These are phyloP conservation scores for Ostrea denselamellosa DNA, from an alignment of 1,140 invertebrate genomes.

Conservation along the genomic window DNA sequence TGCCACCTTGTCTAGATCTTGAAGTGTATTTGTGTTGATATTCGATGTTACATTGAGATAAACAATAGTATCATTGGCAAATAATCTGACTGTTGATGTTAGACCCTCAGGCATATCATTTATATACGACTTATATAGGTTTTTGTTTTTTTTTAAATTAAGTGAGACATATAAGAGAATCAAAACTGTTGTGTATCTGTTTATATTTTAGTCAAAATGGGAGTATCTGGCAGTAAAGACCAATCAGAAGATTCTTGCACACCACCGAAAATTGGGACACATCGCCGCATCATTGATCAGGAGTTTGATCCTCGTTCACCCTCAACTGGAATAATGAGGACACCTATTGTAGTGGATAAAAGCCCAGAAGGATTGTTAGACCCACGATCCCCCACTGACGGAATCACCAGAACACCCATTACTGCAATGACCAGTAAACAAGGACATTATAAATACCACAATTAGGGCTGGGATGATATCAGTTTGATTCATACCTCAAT, in stretches of 20 bases:
- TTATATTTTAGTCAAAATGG: constrained; percentile 41
- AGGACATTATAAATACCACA: too few relatives aligned
- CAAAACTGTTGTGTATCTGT: background rate
- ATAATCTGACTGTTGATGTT: too few relatives aligned
- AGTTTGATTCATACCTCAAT: too few relatives aligned
- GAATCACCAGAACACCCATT: constrained; percentile 67
- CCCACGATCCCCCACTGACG: constrained; percentile 66
- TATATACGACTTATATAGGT: too few relatives aligned
- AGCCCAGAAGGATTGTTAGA: constrained; percentile 60
- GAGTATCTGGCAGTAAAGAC: constrained; percentile 46
- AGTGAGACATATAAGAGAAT: too few relatives aligned
- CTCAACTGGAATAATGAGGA: constrained; percentile 59
- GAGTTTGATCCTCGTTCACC: constrained; percentile 66
- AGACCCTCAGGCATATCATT: too few relatives aligned
- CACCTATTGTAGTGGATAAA: constrained; percentile 67
- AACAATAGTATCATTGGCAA: constrained; percentile 44
- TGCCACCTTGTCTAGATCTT: constrained; percentile 27
- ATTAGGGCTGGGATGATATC: too few relatives aligned
- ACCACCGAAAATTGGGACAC: constrained; percentile 48
- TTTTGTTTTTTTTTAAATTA: too few relatives aligned
- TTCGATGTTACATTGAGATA: constrained; percentile 30
- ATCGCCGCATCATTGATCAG: constrained; percentile 51
- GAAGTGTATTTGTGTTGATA: background rate
- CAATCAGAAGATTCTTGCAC: constrained; percentile 24
- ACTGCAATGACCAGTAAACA: constrained; percentile 9